Evolutionary conservation across 2,113 vertebrate genomes (phyloP), one percentile per base, ranked within the genome.

Genomic region (Microtus richardsoni): DNA sequence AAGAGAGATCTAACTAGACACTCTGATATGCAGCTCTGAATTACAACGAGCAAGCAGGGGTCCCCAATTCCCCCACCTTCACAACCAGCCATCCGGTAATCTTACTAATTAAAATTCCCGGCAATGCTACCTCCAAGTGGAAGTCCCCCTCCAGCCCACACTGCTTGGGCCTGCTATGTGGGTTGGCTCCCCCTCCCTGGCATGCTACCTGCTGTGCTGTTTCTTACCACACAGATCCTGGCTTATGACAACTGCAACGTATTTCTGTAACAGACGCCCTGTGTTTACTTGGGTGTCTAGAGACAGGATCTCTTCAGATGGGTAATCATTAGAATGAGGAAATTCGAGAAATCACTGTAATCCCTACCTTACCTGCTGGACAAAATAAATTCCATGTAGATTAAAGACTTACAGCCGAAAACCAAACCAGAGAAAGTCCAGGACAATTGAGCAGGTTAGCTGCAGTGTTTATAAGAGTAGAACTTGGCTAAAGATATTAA

Each of bases 1-100:
- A 96, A 80, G 68, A 70, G 39, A 97, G 95, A 97, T 95, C 97
- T 97, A 97, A 98, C 97, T 97, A 98, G 89, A 96, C 89, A 93
- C 33, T 82, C 85, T 87, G 94, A 94, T 96, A 91, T 70, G 44
- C 84, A 90, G 83, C 92, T 94, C 84, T 95, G 96, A 97, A 96
- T 98, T 96, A 96, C 73, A 89, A 97, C 93, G 94, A 95, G 91
- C 47, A 94, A 82, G 93, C 91, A 96, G 89, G 54, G 91, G 70
- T 96, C 94, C 92, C 91, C 91, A 97, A 95, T 92, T 54, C 83
- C 96, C 89, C 88, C 49, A 89, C 73, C 73, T 54, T 44, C 62
- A 90, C 71, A 78, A 85, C 78, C 90, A 93, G 96, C 85, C 93
- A 96, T 95, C 73, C 83, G 79, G 95, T 90, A 88, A 96, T 96